These are phyloP conservation scores for Somateria mollissima DNA, from an alignment of 2,797 vertebrate genomes.

Conservation along the genomic window DNA sequence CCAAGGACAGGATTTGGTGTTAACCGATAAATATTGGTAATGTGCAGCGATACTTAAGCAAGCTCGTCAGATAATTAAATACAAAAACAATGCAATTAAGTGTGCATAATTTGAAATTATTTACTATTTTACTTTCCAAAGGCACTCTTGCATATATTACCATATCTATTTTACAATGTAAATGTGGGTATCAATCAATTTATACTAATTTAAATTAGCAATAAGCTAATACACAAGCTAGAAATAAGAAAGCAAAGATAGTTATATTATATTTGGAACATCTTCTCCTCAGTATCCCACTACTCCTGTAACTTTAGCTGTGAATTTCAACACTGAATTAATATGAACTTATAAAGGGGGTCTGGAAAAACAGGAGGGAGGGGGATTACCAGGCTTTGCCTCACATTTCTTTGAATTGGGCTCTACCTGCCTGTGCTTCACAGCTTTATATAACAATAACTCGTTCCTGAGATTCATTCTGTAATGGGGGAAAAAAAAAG, in stretches of 20 bases:
- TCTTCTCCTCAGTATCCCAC: neutral
- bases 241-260: neutral
- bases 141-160: neutral
- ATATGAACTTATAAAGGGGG: neutral
- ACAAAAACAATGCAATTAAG: slow-evolving; percentile 26
- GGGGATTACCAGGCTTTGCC: neutral
- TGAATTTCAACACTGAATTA: neutral
- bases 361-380: neutral
- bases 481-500: neutral
- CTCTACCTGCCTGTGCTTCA: neutral
- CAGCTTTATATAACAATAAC: neutral
- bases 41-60: neutral
- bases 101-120: slow-evolving; percentile 7
- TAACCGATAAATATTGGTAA: neutral
- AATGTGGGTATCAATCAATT: slow-evolving; percentile 3
- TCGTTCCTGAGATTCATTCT: neutral
- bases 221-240: neutral
- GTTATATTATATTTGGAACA: neutral
- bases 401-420: neutral
- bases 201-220: neutral
- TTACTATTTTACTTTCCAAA: slow-evolving; percentile 34
- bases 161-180: neutral
- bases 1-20: neutral
- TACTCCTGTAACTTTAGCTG: neutral
- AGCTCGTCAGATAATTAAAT: slow-evolving; percentile 16